phyloP scores from a whole-genome alignment of 2,113 vertebrate species.

The Xerus inauris region DNA sequence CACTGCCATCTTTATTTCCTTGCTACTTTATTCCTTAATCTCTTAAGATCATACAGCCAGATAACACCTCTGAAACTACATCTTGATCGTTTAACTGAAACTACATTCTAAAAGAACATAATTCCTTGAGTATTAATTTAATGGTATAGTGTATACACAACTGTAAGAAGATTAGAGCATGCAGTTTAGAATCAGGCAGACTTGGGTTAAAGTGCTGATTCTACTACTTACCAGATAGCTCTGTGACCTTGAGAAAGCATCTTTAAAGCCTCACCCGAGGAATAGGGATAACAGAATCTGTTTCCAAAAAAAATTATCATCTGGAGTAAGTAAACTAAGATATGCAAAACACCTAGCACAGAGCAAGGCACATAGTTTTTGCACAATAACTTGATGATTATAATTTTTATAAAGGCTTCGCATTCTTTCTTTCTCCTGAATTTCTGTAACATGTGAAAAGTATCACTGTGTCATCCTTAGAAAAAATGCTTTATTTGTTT shows the following conservation, averaged over 20 bases:
- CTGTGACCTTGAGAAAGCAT: constrained; percentile 19
- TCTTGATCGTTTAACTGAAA: constrained; percentile 14
- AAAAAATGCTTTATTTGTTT: background rate
- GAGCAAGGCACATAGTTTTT: background rate
- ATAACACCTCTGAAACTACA: background rate
- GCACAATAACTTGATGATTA: background rate
- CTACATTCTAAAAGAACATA: background rate
- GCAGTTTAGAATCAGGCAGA: background rate
- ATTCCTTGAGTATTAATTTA: constrained; percentile 3
- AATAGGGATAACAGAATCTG: constrained; percentile 22
- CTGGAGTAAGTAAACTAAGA: constrained; percentile 41
- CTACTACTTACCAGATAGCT: background rate
- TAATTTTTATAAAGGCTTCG: background rate
- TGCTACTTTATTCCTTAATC: background rate
- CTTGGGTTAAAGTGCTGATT: background rate
- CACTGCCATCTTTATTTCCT: background rate
- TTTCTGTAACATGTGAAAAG: background rate
- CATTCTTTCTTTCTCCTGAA: background rate
- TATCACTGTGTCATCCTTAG: background rate
- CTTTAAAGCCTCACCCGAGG: constrained; percentile 28
- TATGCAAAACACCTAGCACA: constrained; percentile 11
- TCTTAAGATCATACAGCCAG: background rate
- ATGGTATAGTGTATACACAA: background rate
- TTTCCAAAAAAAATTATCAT: background rate
- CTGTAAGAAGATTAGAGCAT: background rate